Evolutionary conservation across 2,797 vertebrate species (phyloP).

Genomic region (Ctenochaetus hawaiiensis): DNA sequence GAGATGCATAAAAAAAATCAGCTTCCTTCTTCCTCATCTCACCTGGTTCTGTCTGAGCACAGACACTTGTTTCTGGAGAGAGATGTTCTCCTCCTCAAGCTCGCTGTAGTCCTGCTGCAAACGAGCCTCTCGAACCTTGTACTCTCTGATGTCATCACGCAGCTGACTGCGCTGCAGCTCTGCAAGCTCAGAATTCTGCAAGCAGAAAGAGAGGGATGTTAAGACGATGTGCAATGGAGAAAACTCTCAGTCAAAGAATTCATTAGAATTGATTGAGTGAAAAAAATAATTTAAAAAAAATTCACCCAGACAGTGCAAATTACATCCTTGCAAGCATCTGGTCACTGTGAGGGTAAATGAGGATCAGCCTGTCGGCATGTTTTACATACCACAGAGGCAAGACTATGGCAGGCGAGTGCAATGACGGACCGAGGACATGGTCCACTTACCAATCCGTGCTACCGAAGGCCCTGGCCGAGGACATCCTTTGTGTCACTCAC

Average conservation of each 20-base stretch:
- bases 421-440: constrained; percentile 46
- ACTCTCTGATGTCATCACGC: constrained; percentile 96
- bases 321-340: background rate
- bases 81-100: constrained; percentile 98
- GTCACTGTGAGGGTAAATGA: constrained; percentile 29
- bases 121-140: constrained; percentile 94
- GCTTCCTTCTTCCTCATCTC: constrained; percentile 22
- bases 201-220: background rate
- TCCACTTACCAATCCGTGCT: constrained; percentile 50
- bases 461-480: constrained; percentile 44
- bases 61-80: constrained; percentile 97
- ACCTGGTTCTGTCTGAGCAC: constrained; percentile 95
- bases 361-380: constrained; percentile 34
- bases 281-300: background rate
- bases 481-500: constrained; percentile 70
- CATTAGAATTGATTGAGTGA: background rate
- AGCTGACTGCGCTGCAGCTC: constrained; percentile 93
- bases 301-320: background rate
- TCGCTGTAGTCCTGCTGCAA: constrained; percentile 96
- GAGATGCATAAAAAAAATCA: too few species aligned
- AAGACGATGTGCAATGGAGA: background rate
- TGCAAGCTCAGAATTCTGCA: constrained; percentile 90
- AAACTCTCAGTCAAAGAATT: background rate
- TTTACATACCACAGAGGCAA: constrained; percentile 39
- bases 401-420: constrained; percentile 39